Conservation (phyloP, 2,113 vertebrate genomes). For the Alethe diademata region DNA sequence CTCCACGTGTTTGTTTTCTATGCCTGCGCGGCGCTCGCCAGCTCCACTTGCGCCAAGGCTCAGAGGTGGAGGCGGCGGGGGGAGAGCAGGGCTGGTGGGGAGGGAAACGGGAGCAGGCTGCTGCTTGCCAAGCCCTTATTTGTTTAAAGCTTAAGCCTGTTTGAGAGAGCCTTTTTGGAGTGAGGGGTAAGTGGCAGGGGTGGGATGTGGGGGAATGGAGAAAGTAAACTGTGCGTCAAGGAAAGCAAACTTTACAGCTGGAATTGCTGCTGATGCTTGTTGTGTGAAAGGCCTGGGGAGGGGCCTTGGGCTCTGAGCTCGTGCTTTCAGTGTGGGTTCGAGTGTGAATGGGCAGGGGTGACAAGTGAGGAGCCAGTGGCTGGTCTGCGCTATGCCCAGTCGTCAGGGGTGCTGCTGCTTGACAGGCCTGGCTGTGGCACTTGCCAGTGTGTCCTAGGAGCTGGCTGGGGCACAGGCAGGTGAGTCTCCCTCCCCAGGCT, state of each 20-base stretch:
- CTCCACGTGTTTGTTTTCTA: constrained; percentile 72
- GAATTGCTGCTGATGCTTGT: not conserved
- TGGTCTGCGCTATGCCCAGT: not conserved
- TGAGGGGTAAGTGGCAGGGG: constrained; percentile 64
- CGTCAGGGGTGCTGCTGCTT: accelerated
- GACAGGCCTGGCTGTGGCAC: not conserved
- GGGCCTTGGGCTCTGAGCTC: not conserved
- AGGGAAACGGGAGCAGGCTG: constrained; percentile 47
- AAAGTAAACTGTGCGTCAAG: constrained; percentile 63
- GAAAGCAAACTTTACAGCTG: constrained; percentile 61
- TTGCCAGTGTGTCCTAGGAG: not conserved
- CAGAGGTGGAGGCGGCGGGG: not conserved
- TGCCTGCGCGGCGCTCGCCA: constrained; percentile 40
- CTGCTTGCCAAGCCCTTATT: constrained; percentile 70
- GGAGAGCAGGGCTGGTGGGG: constrained; percentile 1
- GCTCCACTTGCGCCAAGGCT: constrained; percentile 18
- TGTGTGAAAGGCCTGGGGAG: not conserved
- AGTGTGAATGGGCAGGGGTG: not conserved
- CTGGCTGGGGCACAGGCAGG: not conserved
- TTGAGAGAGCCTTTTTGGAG: constrained; percentile 69
- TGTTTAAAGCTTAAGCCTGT: constrained; percentile 74
- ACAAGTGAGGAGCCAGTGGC: accelerated
- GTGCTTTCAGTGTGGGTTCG: accelerated
- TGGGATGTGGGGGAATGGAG: constrained; percentile 9
- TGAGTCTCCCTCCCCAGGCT: not conserved